Percentiles rank a stretch among this genome's conserved stretches.
phyloP scores from a whole-genome alignment of 2,888 invertebrate species.

The Euplagia quadripunctaria region DNA sequence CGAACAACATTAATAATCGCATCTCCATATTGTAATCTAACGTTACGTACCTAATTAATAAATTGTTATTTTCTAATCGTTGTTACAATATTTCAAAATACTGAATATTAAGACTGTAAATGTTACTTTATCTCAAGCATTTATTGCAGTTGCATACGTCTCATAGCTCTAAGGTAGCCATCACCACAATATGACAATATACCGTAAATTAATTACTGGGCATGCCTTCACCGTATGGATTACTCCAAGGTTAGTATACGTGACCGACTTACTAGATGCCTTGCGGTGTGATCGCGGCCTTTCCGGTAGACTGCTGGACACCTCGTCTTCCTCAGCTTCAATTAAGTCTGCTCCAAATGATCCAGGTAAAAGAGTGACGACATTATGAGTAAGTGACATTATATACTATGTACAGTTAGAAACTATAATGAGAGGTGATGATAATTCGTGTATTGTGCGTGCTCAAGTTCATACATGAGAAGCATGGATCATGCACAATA shows the following conservation, averaged over 20 bases:
- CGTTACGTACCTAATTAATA: neutral
- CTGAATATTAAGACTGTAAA: slow-evolving; percentile 16
- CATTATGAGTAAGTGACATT: slow-evolving; percentile 61
- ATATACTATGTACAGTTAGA: slow-evolving; percentile 60
- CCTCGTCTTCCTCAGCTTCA: slow-evolving; percentile 87
- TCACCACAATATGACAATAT: slow-evolving; percentile 39
- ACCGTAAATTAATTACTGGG: slow-evolving; percentile 41
- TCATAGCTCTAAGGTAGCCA: slow-evolving; percentile 34
- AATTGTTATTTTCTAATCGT: slow-evolving; percentile 29
- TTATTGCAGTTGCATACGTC: slow-evolving; percentile 16
- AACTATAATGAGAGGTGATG: slow-evolving; percentile 52
- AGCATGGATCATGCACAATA: slow-evolving; percentile 73
- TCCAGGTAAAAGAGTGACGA: slow-evolving; percentile 52
- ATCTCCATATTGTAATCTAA: neutral
- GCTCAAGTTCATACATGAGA: slow-evolving; percentile 60
- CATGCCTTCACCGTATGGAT: slow-evolving; percentile 49
- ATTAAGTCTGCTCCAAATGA: slow-evolving; percentile 83
- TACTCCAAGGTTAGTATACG: slow-evolving; percentile 43
- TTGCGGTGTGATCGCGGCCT: slow-evolving; percentile 82
- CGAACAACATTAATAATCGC: neutral
- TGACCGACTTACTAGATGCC: slow-evolving; percentile 86
- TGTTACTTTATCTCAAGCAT: slow-evolving; percentile 25
- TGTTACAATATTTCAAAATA: slow-evolving; percentile 21
- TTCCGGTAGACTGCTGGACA: slow-evolving; percentile 80
- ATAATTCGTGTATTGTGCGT: slow-evolving; percentile 58